Base-by-base conservation (phyloP, 2,888 invertebrate species). In the Cheilosia urbana region DNA sequence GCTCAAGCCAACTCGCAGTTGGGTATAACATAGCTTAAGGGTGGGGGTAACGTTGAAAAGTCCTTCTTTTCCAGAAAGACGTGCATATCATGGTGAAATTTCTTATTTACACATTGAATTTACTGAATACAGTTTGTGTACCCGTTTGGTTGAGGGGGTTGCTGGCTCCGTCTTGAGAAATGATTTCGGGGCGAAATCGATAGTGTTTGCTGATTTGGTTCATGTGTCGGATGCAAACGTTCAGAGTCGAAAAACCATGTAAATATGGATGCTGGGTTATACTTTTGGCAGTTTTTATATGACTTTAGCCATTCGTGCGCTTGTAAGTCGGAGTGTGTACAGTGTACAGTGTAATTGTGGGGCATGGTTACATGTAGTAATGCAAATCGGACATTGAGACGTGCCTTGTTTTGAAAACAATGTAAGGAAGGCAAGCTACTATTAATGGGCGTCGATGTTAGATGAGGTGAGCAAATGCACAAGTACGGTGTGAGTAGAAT, bases 91-190 rank as follows among this genome's bases (percentile, higher is more conserved):
- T 80, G 72, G 30, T 66, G 51, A 81, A 80, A 68, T 81, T 81
- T 81, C 85, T 77, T 81, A 85, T 76, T 85, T 85, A 77, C 85
- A 81, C 72, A 72, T 42, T 37, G 72, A 81, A 68, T 79, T 81
- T 13, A 45, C 66, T 51, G 42, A 55, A 40, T 45, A 24, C 45
- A 21, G 79, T 57, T 78, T 53, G 58, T 77, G 17, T 37, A 21
- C 13, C 24, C 11, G 42, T 21, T 45, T 21, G 37, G 24, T 37
- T 37, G 34, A 17, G 13, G 21, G 17, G 19, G 34, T 30, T 19
- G 19, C n/a, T 72, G 53, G 19, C n/a, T 72, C 42, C 34, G 63
- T 30, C 17, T 63, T 24, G 55, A 42, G 42, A 42, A 57, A 42
- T 24, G 37, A 49, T 49, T 45, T 51, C 42, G 21, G 45, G 63